phyloP scores from a whole-genome alignment of 2,888 invertebrate genomes.

The Dasysyrphus albostriatus region DNA sequence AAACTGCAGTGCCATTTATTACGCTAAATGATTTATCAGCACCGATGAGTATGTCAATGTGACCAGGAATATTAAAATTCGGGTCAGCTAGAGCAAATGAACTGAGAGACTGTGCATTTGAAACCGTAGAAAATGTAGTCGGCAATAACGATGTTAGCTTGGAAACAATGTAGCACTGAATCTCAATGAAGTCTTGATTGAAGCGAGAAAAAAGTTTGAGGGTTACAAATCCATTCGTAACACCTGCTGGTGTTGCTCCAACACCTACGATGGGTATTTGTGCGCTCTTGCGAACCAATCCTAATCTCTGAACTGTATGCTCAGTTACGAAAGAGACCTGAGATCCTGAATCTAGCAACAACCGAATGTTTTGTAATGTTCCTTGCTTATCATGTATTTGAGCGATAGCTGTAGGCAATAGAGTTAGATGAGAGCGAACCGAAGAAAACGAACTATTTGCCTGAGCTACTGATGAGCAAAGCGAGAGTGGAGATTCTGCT shows the following conservation, averaged over 20 bases:
- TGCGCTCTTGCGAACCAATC: too few relatives aligned
- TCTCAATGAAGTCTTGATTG: constrained; percentile 4
- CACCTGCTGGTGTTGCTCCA: constrained; percentile 25
- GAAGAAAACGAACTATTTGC: not conserved
- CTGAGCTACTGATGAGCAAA: constrained; percentile 1
- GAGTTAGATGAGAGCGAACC: too few relatives aligned
- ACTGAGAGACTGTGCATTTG: constrained; percentile 8
- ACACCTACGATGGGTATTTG: not conserved
- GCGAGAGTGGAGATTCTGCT: too few relatives aligned
- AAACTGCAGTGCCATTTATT: constrained; percentile 4
- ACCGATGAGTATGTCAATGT: constrained; percentile 20
- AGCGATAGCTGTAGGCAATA: too few relatives aligned
- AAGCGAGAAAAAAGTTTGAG: constrained; percentile 13
- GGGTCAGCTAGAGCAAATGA: not conserved
- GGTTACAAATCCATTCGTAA: constrained; percentile 9
- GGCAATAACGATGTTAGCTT: constrained; percentile 10
- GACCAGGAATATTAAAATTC: too few relatives aligned
- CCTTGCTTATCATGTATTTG: too few relatives aligned
- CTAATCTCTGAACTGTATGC: too few relatives aligned
- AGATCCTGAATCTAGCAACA: constrained; percentile 26
- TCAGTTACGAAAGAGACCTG: too few relatives aligned
- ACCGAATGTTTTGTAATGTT: constrained; percentile 9
- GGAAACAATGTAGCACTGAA: not conserved
- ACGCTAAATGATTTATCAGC: constrained; percentile 32
- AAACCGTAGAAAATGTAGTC: constrained; percentile 2